A percentile compares a stretch with the other conserved stretches of the same genome.
These are phyloP conservation scores for Chloroceryle amazona DNA, from an alignment of 2,797 vertebrate genomes.

Conservation along the genomic window DNA sequence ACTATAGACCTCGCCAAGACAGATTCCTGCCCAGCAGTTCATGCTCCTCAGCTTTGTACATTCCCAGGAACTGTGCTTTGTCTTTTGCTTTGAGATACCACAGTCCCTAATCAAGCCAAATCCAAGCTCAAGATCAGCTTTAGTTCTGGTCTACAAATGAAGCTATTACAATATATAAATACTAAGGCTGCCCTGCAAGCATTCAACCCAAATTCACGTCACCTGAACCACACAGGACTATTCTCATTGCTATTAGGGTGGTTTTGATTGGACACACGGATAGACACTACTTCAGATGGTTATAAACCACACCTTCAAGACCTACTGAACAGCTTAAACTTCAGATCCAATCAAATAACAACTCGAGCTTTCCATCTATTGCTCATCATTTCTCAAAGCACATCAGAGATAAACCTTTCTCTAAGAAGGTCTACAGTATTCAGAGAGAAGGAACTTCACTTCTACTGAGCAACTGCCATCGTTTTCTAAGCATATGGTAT, in stretches of 20 bases:
- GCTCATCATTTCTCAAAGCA: background rate
- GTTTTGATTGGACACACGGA: background rate
- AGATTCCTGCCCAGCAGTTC: background rate
- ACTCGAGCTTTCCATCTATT: background rate
- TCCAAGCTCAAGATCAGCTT: background rate
- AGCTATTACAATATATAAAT: background rate
- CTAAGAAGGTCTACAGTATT: background rate
- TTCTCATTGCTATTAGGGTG: background rate
- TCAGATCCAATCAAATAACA: background rate
- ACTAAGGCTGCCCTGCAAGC: background rate
- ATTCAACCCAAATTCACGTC: background rate
- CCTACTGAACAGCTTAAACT: background rate
- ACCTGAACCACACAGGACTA: background rate
- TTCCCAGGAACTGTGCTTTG: background rate
- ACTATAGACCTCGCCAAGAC: background rate
- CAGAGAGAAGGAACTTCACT: background rate
- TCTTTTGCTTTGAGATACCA: background rate
- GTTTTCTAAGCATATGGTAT: conserved; percentile 46
- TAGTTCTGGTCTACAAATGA: background rate
- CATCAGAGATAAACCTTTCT: background rate
- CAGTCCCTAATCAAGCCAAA: background rate
- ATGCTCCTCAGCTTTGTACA: background rate
- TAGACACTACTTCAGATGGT: background rate
- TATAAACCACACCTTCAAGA: background rate
- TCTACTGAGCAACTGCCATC: background rate